phyloP scores from a whole-genome alignment of 2,888 invertebrate species.

The Thelaira solivaga region DNA sequence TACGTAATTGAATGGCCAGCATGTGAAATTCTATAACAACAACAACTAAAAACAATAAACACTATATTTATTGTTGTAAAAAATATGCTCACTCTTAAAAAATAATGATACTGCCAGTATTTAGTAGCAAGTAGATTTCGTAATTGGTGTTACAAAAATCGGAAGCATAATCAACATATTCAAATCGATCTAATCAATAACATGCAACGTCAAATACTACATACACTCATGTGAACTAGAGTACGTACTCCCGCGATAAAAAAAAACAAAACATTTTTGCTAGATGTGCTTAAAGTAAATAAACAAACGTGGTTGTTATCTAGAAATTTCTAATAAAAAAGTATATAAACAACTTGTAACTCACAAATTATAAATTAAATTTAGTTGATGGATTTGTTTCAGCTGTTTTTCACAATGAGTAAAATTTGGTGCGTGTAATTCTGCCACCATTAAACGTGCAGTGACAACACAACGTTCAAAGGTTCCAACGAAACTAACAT shows the following conservation, averaged over 20 bases:
- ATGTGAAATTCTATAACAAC: conserved; percentile 31
- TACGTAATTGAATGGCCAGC: conserved; percentile 34
- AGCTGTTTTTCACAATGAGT: background rate
- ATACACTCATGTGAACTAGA: too few species aligned
- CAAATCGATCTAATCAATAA: too few species aligned
- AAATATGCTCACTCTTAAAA: background rate
- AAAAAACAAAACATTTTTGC: too few species aligned
- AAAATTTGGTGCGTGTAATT: background rate
- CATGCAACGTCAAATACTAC: too few species aligned
- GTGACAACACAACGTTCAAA: conserved; percentile 39
- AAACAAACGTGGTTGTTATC: too few species aligned
- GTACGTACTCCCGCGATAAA: too few species aligned
- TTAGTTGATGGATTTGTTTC: background rate
- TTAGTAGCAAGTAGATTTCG: too few species aligned
- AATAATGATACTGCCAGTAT: background rate
- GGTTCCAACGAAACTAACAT: conserved; percentile 50
- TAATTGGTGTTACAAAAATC: too few species aligned
- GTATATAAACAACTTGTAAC: background rate
- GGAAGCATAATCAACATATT: too few species aligned
- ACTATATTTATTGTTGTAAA: conserved; percentile 5
- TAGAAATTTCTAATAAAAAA: background rate
- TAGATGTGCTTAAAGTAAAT: too few species aligned
- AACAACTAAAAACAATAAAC: background rate
- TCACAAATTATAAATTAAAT: conserved; percentile 2
- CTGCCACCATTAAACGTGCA: background rate